phyloP scores from a whole-genome alignment of 2,888 invertebrate genomes.

The Drosophila helvetica region DNA sequence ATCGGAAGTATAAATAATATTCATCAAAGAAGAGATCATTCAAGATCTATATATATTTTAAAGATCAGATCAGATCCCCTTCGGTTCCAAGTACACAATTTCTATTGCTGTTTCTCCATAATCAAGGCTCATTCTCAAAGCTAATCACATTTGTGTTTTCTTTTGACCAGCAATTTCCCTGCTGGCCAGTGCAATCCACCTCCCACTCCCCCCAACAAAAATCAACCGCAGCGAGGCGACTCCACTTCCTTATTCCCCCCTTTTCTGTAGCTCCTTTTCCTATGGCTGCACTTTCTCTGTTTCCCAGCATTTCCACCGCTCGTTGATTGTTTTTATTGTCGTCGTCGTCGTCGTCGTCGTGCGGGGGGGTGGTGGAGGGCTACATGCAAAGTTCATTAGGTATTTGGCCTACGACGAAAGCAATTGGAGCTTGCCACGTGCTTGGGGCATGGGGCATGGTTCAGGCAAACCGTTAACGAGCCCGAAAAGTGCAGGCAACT shows the following conservation, averaged over 20 bases:
- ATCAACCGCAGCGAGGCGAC: not conserved
- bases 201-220: not conserved
- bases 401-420: conserved; percentile 66
- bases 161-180: not conserved
- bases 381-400: conserved; percentile 77
- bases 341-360: conserved; percentile 8
- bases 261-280: not conserved
- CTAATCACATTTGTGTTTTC: not conserved
- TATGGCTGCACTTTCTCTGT: conserved; percentile 29
- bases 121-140: not conserved
- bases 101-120: no score
- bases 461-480: conserved; percentile 53
- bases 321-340: conserved; percentile 43
- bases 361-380: conserved; percentile 2
- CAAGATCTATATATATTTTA: no score
- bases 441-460: conserved; percentile 16
- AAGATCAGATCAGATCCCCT: no score
- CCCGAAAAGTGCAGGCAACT: conserved; percentile 58
- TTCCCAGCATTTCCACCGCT: not conserved
- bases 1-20: no score
- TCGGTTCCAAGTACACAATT: no score
- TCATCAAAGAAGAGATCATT: no score
- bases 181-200: conserved; percentile 4
- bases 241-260: not conserved
- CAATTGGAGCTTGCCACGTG: conserved; percentile 56